These are phyloP conservation scores for Clepsis dumicolana DNA, from an alignment of 2,888 invertebrate genomes.

Conservation along the genomic window DNA sequence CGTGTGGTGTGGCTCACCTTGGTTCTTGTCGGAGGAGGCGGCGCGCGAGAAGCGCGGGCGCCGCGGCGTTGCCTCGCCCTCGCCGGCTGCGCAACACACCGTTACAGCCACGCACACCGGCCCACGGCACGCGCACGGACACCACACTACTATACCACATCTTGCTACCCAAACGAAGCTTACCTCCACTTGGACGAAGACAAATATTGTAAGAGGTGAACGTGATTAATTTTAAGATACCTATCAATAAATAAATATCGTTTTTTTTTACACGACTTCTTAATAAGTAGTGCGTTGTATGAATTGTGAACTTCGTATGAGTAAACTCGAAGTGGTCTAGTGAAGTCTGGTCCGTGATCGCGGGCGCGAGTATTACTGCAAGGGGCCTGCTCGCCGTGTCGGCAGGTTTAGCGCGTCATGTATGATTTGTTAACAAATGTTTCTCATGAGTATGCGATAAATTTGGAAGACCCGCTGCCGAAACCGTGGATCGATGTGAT, in stretches of 20 bases:
- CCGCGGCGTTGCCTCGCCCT: conserved; percentile 72
- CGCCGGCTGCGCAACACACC: conserved; percentile 65
- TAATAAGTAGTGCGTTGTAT: no score
- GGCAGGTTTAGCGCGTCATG: conserved; percentile 56
- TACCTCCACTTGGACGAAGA: no score
- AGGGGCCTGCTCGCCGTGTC: conserved; percentile 18
- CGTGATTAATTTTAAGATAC: neutral
- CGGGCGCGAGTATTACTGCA: conserved; percentile 22
- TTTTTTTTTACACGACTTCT: no score
- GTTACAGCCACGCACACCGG: conserved; percentile 51
- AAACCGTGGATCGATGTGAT: conserved; percentile 68
- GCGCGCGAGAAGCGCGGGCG: conserved; percentile 84
- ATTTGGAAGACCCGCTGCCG: conserved; percentile 71
- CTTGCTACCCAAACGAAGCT: neutral
- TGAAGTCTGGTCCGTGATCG: conserved; percentile 14
- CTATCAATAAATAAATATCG: no score
- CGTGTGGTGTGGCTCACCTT: conserved; percentile 72
- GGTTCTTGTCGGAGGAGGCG: conserved; percentile 82
- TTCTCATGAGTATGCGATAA: conserved; percentile 52
- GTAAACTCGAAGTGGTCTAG: conserved; percentile 9
- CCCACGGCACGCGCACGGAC: conserved; percentile 43
- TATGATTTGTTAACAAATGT: conserved; percentile 59
- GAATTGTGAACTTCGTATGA: neutral
- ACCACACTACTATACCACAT: conserved; percentile 12
- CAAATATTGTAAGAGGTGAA: no score